phyloP scores from a whole-genome alignment of 2,888 invertebrate genomes.

The Mayetiola destructor region DNA sequence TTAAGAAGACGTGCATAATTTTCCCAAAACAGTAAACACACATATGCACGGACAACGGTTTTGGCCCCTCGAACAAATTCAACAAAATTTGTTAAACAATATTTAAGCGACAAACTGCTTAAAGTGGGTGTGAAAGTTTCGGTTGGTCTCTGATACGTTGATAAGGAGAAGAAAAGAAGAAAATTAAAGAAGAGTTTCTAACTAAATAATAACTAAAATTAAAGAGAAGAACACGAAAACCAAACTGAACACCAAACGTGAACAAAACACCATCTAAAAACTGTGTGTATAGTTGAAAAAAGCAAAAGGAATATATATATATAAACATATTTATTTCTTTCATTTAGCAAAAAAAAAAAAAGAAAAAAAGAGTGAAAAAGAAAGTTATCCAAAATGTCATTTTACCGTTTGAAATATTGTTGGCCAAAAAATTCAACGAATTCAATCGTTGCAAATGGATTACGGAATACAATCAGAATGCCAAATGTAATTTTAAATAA shows the following conservation, averaged over 20 bases:
- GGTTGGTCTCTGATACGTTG: too few relatives aligned
- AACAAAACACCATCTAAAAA: too few relatives aligned
- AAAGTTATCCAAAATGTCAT: conserved; percentile 11
- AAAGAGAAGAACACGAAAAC: not conserved
- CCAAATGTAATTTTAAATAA: not conserved
- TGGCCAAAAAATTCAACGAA: conserved; percentile 10
- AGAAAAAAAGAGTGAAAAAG: not conserved
- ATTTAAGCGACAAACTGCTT: not conserved
- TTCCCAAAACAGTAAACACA: too few relatives aligned
- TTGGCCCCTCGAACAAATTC: too few relatives aligned
- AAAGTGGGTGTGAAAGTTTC: conserved; percentile 12
- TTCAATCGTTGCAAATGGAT: conserved; percentile 1
- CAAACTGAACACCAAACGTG: not conserved
- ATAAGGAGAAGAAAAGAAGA: too few relatives aligned
- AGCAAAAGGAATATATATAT: too few relatives aligned
- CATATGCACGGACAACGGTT: too few relatives aligned
- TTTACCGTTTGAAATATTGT: conserved; percentile 4
- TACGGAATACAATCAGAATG: not conserved
- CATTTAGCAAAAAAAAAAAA: not conserved
- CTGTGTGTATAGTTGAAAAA: too few relatives aligned
- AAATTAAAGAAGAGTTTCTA: too few relatives aligned
- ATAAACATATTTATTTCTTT: too few relatives aligned
- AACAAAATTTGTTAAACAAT: too few relatives aligned
- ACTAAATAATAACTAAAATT: not conserved
- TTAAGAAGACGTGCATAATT: too few relatives aligned